A percentile compares a stretch with the other conserved stretches of the same genome.
These are phyloP conservation scores for Lota lota DNA, from an alignment of 2,113 vertebrate genomes.

Conservation along the genomic window DNA sequence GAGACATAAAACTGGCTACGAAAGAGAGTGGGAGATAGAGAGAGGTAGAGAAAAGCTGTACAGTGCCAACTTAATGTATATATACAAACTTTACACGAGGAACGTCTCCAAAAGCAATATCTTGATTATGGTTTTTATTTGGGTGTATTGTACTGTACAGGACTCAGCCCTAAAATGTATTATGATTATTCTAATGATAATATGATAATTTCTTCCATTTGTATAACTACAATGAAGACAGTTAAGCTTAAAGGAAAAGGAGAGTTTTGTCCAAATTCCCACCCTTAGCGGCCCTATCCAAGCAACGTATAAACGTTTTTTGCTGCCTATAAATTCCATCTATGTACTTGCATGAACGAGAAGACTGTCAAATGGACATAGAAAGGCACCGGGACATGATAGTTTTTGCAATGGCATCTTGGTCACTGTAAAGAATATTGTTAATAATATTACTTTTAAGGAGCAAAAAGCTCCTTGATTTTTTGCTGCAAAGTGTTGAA, in stretches of 20 bases:
- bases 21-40: slow-evolving; percentile 24
- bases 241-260: slow-evolving; percentile 63
- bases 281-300: slow-evolving; percentile 48
- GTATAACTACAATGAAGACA: slow-evolving; percentile 7
- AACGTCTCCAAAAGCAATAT: slow-evolving; percentile 82
- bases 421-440: slow-evolving; percentile 71
- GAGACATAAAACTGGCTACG: slow-evolving; percentile 29
- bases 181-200: slow-evolving; percentile 72
- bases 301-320: slow-evolving; percentile 54
- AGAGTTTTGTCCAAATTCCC: slow-evolving; percentile 56
- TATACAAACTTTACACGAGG: slow-evolving; percentile 76
- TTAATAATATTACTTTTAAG: slow-evolving; percentile 75
- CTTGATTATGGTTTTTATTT: slow-evolving; percentile 78
- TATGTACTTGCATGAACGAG: slow-evolving; percentile 64
- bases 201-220: slow-evolving; percentile 48
- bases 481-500: slow-evolving; percentile 84
- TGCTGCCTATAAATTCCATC: slow-evolving; percentile 65
- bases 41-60: slow-evolving; percentile 64
- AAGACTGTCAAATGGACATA: slow-evolving; percentile 61
- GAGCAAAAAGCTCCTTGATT: slow-evolving; percentile 69
- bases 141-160: slow-evolving; percentile 79
- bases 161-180: slow-evolving; percentile 79
- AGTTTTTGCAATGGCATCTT: slow-evolving; percentile 62
- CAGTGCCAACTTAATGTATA: slow-evolving; percentile 82
- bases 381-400: slow-evolving; percentile 59